phyloP scores from a whole-genome alignment of 2,113 vertebrate species.

The Caranx ignobilis region DNA sequence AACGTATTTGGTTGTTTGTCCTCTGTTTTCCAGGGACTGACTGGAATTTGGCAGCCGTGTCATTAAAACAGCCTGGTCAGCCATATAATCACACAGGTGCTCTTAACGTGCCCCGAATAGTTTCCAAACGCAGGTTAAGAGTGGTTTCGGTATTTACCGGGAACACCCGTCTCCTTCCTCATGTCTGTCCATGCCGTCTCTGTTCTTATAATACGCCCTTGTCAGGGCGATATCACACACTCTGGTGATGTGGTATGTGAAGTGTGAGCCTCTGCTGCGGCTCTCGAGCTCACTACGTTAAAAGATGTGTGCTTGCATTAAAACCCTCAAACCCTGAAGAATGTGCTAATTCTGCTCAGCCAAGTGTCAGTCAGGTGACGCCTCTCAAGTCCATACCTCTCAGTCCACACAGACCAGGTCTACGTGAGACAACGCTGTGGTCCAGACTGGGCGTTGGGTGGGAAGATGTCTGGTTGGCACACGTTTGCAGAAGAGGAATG shows the following conservation, averaged over 20 bases:
- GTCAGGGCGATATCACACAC: slow-evolving; percentile 7
- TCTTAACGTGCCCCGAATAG: slow-evolving; percentile 56
- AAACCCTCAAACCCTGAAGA: slow-evolving; percentile 19
- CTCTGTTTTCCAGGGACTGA: slow-evolving; percentile 35
- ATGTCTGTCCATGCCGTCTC: slow-evolving; percentile 11
- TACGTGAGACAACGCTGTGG: slow-evolving; percentile 8
- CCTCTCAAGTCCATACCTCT: background rate
- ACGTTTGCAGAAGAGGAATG: slow-evolving; percentile 48
- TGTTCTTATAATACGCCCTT: background rate
- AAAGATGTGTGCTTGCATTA: background rate
- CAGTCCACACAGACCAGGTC: background rate
- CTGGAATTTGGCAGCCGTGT: slow-evolving; percentile 52
- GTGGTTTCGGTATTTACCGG: slow-evolving; percentile 51
- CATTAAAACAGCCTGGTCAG: slow-evolving; percentile 36
- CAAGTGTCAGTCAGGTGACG: slow-evolving; percentile 17
- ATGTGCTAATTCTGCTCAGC: slow-evolving; percentile 20
- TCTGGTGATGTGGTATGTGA: slow-evolving; percentile 27
- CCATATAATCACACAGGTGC: slow-evolving; percentile 61
- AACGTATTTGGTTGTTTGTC: background rate
- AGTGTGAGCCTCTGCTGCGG: background rate
- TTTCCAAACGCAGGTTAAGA: slow-evolving; percentile 51
- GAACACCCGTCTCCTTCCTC: slow-evolving; percentile 43
- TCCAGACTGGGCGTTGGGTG: slow-evolving; percentile 30
- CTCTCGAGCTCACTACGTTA: background rate
- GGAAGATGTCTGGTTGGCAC: slow-evolving; percentile 36